Base-by-base conservation (phyloP, 2,888 invertebrate genomes). In the Pilophorus perplexus region DNA sequence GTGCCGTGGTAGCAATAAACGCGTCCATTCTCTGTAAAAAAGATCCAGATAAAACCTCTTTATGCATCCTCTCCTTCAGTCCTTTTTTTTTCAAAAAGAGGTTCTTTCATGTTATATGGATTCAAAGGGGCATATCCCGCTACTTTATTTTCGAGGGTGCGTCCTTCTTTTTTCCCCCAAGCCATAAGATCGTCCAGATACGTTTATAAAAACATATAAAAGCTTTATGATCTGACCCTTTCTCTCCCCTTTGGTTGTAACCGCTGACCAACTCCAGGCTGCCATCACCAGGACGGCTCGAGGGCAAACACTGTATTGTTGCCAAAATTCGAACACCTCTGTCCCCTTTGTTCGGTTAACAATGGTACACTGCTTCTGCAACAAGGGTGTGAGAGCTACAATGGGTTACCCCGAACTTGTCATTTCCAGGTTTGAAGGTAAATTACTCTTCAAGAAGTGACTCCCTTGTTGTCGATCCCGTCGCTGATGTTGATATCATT, bases 191-290 rank as follows among this genome's bases (percentile, higher is more conserved):
- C 62, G 44, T 28, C 12, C 46, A 20, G 62, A 62, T 62, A 62
- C 62, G 48, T 62, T 62, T 62, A 62, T 48, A 62, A 62, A 62
- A 46, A 62, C 62, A 27, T 59, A 59, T 59, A 59, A 59, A 59
- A 59, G 59, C 42, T 59, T 59, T 59, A 59, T 27, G 44, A 33
- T 38, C 37, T 55, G 38, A 38, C 38, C 55, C 55, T 38, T n/a
- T 38, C 55, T 22, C 55, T 22, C 38, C 55, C 38, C 33, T 38
- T 27, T 38, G 38, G 37, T 55, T 55, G 37, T 38, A 38, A 37
- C 55, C 55, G 22, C 55, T 55, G 55, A 22, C 55, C 55, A 25
- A 8, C 37, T 18, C 52, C n/a, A 14, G 12, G 6, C 33, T 33
- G 33, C 33, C 33, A 33, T 28, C 16, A 25, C 12, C 16, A 16